These are phyloP conservation scores for Morone chrysops DNA, from an alignment of 2,113 vertebrate genomes.

Conservation along the genomic window DNA sequence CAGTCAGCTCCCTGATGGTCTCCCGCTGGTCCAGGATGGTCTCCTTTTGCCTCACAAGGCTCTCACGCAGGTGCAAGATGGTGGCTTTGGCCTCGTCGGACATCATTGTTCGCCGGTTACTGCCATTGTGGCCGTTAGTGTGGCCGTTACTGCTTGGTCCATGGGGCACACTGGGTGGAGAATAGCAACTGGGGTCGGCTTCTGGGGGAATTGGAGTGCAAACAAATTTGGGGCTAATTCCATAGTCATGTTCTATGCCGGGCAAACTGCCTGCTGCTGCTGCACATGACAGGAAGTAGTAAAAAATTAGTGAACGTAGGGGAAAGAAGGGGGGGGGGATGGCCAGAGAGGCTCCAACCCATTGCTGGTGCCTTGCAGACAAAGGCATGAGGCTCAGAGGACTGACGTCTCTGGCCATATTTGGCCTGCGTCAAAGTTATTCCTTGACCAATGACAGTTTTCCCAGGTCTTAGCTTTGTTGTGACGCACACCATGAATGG, in stretches of 20 bases:
- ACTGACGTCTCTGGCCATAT: constrained; percentile 73
- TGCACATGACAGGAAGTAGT: constrained; percentile 71
- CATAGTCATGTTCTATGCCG: constrained; percentile 78
- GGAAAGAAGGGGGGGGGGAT: constrained; percentile 26
- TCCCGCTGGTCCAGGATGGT: constrained; percentile 88
- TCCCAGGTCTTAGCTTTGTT: constrained; percentile 46
- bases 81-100: constrained; percentile 88
- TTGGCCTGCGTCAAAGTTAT: constrained; percentile 44
- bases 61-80: constrained; percentile 87
- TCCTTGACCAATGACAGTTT: constrained; percentile 28
- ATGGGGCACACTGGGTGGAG: constrained; percentile 71
- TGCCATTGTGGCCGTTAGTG: constrained; percentile 54
- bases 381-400: constrained; percentile 60
- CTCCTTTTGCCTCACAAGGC: constrained; percentile 88
- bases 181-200: constrained; percentile 84
- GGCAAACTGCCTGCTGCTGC: constrained; percentile 60
- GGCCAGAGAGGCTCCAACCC: constrained; percentile 38
- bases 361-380: constrained; percentile 27
- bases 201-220: constrained; percentile 87
- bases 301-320: constrained; percentile 66
- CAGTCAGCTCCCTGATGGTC: constrained; percentile 87
- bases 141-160: constrained; percentile 60
- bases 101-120: constrained; percentile 67
- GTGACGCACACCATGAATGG: constrained; percentile 63
- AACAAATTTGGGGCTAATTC: constrained; percentile 84